Evolutionary conservation across 2,113 vertebrate species (phyloP), one percentile per base, ranked within the genome.

Genomic region (Craseonycteris thonglongyai): DNA sequence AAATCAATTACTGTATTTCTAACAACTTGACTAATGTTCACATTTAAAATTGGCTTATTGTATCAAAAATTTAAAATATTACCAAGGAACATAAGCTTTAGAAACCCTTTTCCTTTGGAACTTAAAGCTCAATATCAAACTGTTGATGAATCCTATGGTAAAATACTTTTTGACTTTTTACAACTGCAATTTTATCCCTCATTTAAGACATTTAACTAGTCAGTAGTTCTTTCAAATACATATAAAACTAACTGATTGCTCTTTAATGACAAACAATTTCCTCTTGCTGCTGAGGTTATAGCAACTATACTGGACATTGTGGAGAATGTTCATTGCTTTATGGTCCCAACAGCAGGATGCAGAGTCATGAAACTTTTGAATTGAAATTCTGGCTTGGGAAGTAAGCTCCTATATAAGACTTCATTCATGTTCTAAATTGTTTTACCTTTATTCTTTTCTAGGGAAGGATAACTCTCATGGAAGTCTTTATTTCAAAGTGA

Each of bases 221-320:
- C 26, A 58, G 33, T 7, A 89, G 0, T 81, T 96, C 81, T 96
- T 80, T 80, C n/a, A 18, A 38, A 61, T 71, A 42, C 42, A 83
- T 63, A 54, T 76, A 22, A 93, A 90, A 82, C 40, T 61, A 76
- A 40, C 5, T 18, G 45, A 56, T 40, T 79, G 35, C 6, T 94
- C 63, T 71, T 85, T 72, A 81, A 66, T 21, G 87, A 30, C 14
- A 93, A 56, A 18, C 38, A 54, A 7, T 14, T 28, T 85, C 9
- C 56, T 96, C 71, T 84, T 66, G 83, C 61, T 56, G 63, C 72
- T 51, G 76, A 89, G 72, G 76, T 84, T 88, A 94, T 10, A 84
- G 33, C 69, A 79, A 47, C 26, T 54, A 2, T 61, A 28, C n/a
- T 59, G 28, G 21, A 7, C 15, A 3, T 1, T n/a, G 4, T n/a